These are phyloP conservation scores for Glossophaga mutica DNA, from an alignment of 2,797 vertebrate species.

Conservation along the genomic window DNA sequence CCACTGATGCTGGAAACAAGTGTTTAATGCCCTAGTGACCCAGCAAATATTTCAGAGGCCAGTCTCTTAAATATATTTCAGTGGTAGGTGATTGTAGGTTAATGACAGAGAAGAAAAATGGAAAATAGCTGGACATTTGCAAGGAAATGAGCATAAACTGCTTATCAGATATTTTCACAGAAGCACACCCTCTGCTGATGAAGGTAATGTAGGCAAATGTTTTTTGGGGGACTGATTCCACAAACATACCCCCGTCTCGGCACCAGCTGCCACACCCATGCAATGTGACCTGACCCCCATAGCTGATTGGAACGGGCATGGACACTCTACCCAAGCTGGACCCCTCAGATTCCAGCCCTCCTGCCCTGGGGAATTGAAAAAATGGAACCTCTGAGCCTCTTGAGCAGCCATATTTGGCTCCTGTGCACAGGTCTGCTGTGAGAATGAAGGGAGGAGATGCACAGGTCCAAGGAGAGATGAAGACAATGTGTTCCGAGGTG, in stretches of 20 bases:
- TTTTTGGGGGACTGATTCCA: background rate
- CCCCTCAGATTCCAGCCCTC: background rate
- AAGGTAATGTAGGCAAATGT: background rate
- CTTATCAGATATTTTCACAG: background rate
- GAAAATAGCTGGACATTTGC: conserved; percentile 17
- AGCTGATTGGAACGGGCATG: background rate
- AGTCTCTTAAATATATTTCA: background rate
- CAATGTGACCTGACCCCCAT: background rate
- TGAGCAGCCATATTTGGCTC: background rate
- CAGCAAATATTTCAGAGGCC: conserved; percentile 7
- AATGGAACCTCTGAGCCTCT: background rate
- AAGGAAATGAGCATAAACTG: background rate
- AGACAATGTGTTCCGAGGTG: accelerated
- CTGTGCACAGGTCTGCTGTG: background rate
- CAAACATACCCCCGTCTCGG: background rate
- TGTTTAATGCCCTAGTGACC: conserved; percentile 47
- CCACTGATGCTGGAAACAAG: conserved; percentile 32
- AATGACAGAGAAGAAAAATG: conserved; percentile 23
- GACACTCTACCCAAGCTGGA: background rate
- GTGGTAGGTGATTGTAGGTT: background rate
- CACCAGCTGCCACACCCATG: background rate
- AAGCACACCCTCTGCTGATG: background rate
- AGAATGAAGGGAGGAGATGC: background rate
- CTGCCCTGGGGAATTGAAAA: background rate
- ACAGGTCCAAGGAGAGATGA: background rate